A percentile compares a stretch with the other conserved stretches of the same genome.
These are phyloP conservation scores for Macroramphosus scolopax DNA, from an alignment of 2,797 vertebrate genomes.

Conservation along the genomic window DNA sequence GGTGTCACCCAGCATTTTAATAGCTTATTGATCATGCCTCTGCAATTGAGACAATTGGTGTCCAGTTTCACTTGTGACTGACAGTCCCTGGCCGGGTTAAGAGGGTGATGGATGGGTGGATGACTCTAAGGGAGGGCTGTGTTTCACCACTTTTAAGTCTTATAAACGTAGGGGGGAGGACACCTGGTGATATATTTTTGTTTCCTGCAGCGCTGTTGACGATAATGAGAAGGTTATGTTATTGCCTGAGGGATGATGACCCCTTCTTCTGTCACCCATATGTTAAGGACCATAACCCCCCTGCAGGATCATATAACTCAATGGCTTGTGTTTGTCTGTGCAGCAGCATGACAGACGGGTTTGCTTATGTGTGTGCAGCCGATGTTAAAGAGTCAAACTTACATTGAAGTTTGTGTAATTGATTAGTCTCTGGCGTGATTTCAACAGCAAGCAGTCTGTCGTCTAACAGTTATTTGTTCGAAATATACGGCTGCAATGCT, in stretches of 20 bases:
- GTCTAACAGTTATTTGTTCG: constrained; percentile 37
- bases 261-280: constrained; percentile 11
- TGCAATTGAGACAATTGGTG: constrained; percentile 37
- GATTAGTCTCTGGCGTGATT: constrained; percentile 40
- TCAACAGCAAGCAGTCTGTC: constrained; percentile 39
- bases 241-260: not conserved
- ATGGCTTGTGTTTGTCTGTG: constrained; percentile 31
- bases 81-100: constrained; percentile 33
- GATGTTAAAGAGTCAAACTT: constrained; percentile 43
- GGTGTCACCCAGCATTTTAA: constrained; percentile 48
- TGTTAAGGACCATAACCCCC: constrained; percentile 9
- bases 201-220: constrained; percentile 6
- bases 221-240: constrained; percentile 1
- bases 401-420: constrained; percentile 55
- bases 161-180: no score
- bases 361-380: constrained; percentile 36
- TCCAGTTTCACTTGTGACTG: constrained; percentile 61
- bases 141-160: constrained; percentile 21
- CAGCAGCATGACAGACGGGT: constrained; percentile 30
- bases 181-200: no score
- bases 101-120: constrained; percentile 34
- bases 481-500: constrained; percentile 41
- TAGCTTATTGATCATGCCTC: constrained; percentile 57
- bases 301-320: constrained; percentile 10
- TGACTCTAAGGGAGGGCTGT: constrained; percentile 18